phyloP scores from a whole-genome alignment of 2,888 invertebrate species.

The Petrolisthes cinctipes region DNA sequence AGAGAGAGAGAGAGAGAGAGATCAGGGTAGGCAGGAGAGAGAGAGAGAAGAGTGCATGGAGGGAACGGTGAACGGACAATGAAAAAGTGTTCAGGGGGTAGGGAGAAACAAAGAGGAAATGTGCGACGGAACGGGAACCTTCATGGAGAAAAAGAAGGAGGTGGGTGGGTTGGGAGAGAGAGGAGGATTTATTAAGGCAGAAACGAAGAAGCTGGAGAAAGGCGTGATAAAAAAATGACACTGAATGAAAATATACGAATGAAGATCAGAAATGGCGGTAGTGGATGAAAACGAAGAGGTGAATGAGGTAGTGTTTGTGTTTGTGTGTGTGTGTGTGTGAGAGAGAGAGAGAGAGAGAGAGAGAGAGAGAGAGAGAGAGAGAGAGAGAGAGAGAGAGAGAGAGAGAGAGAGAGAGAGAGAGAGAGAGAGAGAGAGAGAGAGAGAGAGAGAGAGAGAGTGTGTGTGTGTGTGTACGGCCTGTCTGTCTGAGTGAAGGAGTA shows the following conservation, averaged over 20 bases:
- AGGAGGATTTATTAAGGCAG: neutral
- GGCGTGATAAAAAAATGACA: neutral
- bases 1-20: no score
- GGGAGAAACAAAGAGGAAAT: neutral
- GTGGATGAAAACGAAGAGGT: neutral
- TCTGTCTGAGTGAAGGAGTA: no score
- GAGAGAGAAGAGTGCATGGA: neutral
- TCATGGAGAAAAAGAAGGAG: neutral
- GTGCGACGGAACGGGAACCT: neutral
- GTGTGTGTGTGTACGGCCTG: no score
- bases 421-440: neutral
- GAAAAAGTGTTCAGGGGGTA: neutral
- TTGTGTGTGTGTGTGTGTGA: neutral
- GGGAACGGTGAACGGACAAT: neutral
- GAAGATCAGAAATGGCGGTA: neutral
- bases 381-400: neutral
- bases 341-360: neutral
- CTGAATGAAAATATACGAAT: neutral
- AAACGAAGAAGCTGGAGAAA: neutral
- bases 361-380: neutral
- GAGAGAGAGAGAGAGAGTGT: neutral
- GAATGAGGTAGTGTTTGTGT: neutral
- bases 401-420: neutral
- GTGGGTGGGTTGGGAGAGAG: neutral
- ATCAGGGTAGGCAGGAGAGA: neutral